phyloP scores from a whole-genome alignment of 2,797 vertebrate genomes.

The Rallus crepitans region DNA sequence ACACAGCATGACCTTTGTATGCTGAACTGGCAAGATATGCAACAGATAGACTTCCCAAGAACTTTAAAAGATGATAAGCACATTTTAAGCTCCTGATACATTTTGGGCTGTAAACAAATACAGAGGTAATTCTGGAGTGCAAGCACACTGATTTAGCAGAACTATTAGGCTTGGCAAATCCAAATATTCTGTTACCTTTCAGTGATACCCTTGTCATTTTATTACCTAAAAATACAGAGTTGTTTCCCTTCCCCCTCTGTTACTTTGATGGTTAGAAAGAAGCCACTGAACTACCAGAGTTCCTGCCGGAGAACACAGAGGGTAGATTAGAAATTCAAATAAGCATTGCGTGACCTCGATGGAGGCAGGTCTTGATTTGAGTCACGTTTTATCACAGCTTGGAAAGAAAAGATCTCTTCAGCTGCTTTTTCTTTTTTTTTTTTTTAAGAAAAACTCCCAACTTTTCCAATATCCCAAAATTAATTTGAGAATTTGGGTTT shows the following conservation, averaged over 20 bases:
- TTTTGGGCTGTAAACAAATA: background rate
- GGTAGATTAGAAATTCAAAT: constrained; percentile 47
- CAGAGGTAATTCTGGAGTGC: background rate
- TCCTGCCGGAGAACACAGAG: background rate
- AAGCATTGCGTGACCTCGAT: constrained; percentile 15
- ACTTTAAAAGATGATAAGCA: background rate
- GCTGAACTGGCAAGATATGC: background rate
- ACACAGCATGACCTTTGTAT: constrained; percentile 38
- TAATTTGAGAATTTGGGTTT: background rate
- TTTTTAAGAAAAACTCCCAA: background rate
- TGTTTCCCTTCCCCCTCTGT: constrained; percentile 8
- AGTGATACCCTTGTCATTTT: constrained; percentile 5
- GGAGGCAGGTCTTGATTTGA: constrained; percentile 51
- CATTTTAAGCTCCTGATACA: background rate
- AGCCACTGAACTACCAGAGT: constrained; percentile 32
- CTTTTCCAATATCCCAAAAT: background rate
- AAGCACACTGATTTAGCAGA: background rate
- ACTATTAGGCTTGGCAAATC: background rate
- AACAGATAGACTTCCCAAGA: background rate
- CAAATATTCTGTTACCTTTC: background rate
- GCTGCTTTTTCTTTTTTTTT: no score
- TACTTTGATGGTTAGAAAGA: constrained; percentile 38
- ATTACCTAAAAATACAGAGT: constrained; percentile 17
- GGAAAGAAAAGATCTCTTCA: background rate
- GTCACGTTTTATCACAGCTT: constrained; percentile 5